Evolutionary conservation across 2,797 vertebrate species (phyloP).

Genomic region (Rhabdophis nuchalis): DNA sequence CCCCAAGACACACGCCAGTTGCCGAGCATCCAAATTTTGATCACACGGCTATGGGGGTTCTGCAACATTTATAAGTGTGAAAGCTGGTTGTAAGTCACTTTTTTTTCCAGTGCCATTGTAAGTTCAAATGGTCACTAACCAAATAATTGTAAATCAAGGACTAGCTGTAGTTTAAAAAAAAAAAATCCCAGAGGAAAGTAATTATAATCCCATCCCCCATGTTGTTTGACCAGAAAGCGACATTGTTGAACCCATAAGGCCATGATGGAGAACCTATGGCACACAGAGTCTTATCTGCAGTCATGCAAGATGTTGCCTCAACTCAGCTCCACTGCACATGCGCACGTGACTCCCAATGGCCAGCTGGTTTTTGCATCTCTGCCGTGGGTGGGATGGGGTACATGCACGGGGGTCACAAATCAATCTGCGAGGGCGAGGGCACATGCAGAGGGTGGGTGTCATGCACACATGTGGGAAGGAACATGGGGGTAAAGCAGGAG

Average conservation of each 20-base stretch:
- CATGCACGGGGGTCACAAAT: no score
- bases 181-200: neutral
- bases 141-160: neutral
- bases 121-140: neutral
- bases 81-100: neutral
- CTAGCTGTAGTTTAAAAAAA: neutral
- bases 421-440: accelerated
- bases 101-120: neutral
- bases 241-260: neutral
- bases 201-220: neutral
- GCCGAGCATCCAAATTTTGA: neutral
- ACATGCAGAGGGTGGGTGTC: no score
- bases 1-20: neutral
- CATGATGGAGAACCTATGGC: no score
- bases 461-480: no score
- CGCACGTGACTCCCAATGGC: no score
- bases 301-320: no score
- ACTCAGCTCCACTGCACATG: no score
- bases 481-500: no score
- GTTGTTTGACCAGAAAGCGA: neutral
- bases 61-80: neutral
- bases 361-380: no score
- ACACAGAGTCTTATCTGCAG: no score
- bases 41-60: neutral
- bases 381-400: no score